Evolutionary conservation across 2,888 invertebrate genomes (phyloP).

Genomic region (Orthosia gothica): DNA sequence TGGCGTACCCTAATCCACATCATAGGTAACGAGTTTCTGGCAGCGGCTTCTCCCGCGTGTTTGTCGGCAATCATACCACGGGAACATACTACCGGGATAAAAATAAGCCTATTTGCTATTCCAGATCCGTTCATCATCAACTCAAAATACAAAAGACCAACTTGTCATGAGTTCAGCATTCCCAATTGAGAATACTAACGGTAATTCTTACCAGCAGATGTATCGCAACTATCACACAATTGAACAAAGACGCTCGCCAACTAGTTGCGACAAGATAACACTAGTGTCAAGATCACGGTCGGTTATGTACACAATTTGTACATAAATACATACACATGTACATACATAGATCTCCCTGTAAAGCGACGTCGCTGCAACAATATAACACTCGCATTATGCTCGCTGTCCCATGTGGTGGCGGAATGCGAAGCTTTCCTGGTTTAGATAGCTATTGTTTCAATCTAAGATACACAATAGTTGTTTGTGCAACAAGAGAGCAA

Average conservation of each 20-base stretch:
- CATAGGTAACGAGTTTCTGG: too few species aligned
- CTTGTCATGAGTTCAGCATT: too few species aligned
- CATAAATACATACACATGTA: conserved; percentile 25
- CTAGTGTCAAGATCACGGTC: conserved; percentile 24
- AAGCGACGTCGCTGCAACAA: conserved; percentile 48
- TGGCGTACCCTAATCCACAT: not conserved
- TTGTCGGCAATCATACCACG: too few species aligned
- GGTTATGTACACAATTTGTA: conserved; percentile 38
- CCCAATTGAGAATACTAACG: too few species aligned
- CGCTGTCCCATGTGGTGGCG: not conserved
- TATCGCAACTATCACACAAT: conserved; percentile 1
- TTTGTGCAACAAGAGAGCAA: too few species aligned
- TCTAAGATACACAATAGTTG: too few species aligned
- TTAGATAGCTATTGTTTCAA: conserved; percentile 1
- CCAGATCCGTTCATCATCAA: too few species aligned
- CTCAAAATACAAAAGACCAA: too few species aligned
- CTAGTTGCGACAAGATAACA: conserved; percentile 47
- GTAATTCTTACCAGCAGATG: not conserved
- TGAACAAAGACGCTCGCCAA: conserved; percentile 32
- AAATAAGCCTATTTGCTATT: too few species aligned
- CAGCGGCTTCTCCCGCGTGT: too few species aligned
- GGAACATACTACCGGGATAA: too few species aligned
- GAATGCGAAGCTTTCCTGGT: not conserved
- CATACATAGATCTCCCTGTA: conserved; percentile 19
- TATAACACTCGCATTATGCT: conserved; percentile 53